These are phyloP conservation scores for Lethrus apterus DNA, from an alignment of 1,140 invertebrate genomes.

Conservation along the genomic window DNA sequence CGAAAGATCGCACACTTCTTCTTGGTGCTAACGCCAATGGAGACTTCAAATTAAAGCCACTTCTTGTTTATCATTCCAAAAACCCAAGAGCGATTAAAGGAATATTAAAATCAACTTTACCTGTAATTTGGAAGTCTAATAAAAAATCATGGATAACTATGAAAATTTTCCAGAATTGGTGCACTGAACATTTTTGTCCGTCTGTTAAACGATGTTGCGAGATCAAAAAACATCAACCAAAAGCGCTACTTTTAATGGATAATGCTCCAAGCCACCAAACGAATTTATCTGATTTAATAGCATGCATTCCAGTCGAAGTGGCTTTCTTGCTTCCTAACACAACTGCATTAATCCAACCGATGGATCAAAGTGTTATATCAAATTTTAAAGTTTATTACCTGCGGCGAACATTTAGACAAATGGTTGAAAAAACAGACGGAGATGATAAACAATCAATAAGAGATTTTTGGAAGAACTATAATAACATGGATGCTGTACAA, in stretches of 20 bases:
- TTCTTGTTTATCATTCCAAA: conserved; percentile 4
- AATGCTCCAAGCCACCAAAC: conserved; percentile 32
- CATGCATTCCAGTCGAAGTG: conserved; percentile 28
- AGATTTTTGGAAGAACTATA: conserved; percentile 1
- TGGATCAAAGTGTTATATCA: conserved; percentile 41
- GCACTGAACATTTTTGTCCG: no score
- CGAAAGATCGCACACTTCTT: conserved; percentile 4
- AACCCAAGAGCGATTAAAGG: conserved; percentile 20
- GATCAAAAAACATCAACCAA: no score
- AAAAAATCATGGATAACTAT: conserved; percentile 24
- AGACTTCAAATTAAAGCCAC: conserved; percentile 10
- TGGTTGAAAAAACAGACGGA: background rate
- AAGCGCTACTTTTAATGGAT: conserved; percentile 39
- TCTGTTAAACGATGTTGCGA: no score
- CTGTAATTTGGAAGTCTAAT: conserved; percentile 39
- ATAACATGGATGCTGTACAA: background rate
- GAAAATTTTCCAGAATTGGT: conserved; percentile 20
- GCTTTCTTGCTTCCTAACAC: conserved; percentile 41
- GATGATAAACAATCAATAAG: background rate
- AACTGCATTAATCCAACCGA: no score
- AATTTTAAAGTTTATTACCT: conserved; percentile 21
- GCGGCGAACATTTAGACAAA: conserved; percentile 14
- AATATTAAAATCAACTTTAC: conserved; percentile 34
- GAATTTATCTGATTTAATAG: background rate
- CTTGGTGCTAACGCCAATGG: conserved; percentile 2